Evolutionary conservation across 2,113 vertebrate species (phyloP).

Genomic region (Megaptera novaeangliae): DNA sequence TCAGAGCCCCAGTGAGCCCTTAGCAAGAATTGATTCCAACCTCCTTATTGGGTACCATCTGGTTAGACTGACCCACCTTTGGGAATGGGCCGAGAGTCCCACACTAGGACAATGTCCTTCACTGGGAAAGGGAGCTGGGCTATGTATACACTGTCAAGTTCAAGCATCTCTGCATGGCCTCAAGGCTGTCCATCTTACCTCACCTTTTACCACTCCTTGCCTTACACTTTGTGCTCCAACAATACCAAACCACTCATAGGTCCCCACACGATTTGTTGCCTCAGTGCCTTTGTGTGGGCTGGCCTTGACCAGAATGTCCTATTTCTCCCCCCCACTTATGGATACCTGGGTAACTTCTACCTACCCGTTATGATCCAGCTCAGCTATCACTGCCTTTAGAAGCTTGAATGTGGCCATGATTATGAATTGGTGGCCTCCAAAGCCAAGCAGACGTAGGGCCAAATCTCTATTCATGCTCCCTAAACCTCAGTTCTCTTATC

Average conservation of each 20-base stretch:
- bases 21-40: not conserved
- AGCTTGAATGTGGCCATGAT: not conserved
- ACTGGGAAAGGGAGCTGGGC: not conserved
- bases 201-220: not conserved
- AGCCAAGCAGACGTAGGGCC: not conserved
- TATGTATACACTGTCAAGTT: not conserved
- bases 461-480: not conserved
- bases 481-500: not conserved
- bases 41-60: not conserved
- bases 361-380: not conserved
- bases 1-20: not conserved
- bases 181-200: not conserved
- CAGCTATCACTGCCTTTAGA: not conserved
- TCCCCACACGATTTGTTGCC: not conserved
- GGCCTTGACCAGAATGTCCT: not conserved
- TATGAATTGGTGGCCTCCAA: not conserved
- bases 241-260: not conserved
- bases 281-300: not conserved
- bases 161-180: not conserved
- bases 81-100: not conserved
- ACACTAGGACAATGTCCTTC: not conserved
- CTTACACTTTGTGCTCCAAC: not conserved
- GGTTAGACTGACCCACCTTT: not conserved
- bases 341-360: not conserved
- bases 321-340: rapidly evolving